These are phyloP conservation scores for Cerastoderma edule DNA, from an alignment of 2,888 invertebrate genomes.

Conservation along the genomic window DNA sequence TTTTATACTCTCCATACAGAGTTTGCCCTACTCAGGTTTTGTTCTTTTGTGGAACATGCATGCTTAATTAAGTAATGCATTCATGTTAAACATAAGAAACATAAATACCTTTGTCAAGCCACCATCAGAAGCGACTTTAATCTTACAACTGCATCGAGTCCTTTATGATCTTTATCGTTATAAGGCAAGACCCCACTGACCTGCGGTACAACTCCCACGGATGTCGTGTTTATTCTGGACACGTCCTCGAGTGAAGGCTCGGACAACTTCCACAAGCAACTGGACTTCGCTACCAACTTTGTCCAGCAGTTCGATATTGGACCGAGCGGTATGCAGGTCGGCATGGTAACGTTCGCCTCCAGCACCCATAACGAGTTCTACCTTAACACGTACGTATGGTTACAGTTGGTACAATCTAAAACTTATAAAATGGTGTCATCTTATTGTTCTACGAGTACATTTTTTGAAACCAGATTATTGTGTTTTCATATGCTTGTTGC, in stretches of 20 bases:
- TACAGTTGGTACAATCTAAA: not conserved
- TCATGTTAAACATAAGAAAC: too few relatives aligned
- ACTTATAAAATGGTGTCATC: not conserved
- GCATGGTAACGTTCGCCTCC: slow-evolving; percentile 65
- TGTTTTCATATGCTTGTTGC: too few relatives aligned
- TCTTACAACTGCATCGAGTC: too few relatives aligned
- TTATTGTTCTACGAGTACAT: not conserved
- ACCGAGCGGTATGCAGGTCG: slow-evolving; percentile 68
- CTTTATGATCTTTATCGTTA: too few relatives aligned
- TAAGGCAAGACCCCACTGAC: slow-evolving; percentile 41
- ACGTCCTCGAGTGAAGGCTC: slow-evolving; percentile 69
- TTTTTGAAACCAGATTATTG: not conserved
- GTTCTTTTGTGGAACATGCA: too few relatives aligned
- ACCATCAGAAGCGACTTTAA: too few relatives aligned
- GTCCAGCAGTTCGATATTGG: slow-evolving; percentile 70
- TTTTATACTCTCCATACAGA: too few relatives aligned
- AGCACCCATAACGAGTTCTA: slow-evolving; percentile 62
- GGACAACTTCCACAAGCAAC: slow-evolving; percentile 72
- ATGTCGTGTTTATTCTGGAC: slow-evolving; percentile 69
- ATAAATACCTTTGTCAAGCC: too few relatives aligned
- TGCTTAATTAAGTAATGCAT: too few relatives aligned
- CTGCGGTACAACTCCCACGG: slow-evolving; percentile 59
- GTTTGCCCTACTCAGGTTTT: too few relatives aligned
- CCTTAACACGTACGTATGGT: slow-evolving; percentile 47
- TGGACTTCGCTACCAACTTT: slow-evolving; percentile 70